A percentile compares a stretch with the other conserved stretches of the same genome.
Evolutionary conservation across 1,140 invertebrate genomes (phyloP).

Genomic region (Drosophila nasuta): DNA sequence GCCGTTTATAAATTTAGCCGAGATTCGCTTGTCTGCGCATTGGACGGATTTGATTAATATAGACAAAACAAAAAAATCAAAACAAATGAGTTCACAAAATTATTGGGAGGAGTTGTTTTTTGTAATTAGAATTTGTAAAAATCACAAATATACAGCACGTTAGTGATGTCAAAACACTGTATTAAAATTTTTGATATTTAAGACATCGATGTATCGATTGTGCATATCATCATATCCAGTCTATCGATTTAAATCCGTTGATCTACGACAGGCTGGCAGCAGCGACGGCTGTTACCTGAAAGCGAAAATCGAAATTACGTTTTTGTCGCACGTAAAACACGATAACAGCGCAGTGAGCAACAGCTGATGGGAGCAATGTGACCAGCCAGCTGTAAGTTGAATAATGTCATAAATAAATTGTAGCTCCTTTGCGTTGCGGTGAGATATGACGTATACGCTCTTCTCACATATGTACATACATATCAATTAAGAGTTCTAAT

Average conservation of each 20-base stretch:
- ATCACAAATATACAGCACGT: constrained; percentile 40
- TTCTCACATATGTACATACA: not conserved
- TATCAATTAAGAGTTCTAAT: constrained; percentile 29
- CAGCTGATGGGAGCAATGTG: constrained; percentile 19
- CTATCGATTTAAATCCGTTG: constrained; percentile 30
- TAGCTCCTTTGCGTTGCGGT: not conserved
- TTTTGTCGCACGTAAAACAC: constrained; percentile 8
- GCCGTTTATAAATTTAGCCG: constrained; percentile 16
- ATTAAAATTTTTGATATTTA: constrained; percentile 41
- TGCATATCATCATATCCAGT: not conserved
- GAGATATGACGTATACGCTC: not conserved
- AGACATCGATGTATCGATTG: constrained; percentile 45
- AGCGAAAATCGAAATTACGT: not conserved
- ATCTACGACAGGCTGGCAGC: not conserved
- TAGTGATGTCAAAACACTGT: constrained; percentile 41
- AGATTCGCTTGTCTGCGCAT: constrained; percentile 20
- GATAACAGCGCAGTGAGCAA: constrained; percentile 1
- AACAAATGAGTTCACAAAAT: constrained; percentile 28
- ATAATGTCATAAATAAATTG: constrained; percentile 1
- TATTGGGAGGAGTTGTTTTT: constrained; percentile 14
- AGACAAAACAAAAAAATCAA: constrained; percentile 9
- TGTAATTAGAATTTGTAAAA: constrained; percentile 50
- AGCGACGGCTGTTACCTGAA: not conserved
- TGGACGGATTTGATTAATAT: constrained; percentile 35
- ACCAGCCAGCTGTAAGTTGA: not conserved